These are phyloP conservation scores for Scaeva pyrastri DNA, from an alignment of 2,888 invertebrate species.

Conservation along the genomic window DNA sequence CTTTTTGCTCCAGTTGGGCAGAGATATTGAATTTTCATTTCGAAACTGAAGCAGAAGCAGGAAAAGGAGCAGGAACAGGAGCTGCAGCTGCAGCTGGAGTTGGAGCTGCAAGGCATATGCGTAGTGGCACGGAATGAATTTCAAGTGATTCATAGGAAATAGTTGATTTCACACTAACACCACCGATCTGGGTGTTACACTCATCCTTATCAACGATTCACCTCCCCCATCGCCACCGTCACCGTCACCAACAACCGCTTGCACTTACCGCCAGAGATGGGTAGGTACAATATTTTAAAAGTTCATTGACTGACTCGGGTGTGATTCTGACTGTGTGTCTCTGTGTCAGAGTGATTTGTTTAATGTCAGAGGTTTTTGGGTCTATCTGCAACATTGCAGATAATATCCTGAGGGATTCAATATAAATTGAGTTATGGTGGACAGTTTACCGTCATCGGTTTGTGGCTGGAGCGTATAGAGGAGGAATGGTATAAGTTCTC, in stretches of 20 bases:
- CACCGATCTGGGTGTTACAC: neutral
- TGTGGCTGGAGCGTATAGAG: slow-evolving; percentile 5
- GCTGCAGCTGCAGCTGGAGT: slow-evolving; percentile 27
- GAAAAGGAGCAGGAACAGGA: neutral
- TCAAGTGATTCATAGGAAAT: slow-evolving; percentile 71
- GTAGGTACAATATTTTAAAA: slow-evolving; percentile 13
- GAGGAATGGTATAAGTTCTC: neutral
- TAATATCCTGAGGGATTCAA: slow-evolving; percentile 47
- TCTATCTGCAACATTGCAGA: slow-evolving; percentile 51
- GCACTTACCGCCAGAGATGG: too few relatives aligned
- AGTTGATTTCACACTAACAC: slow-evolving; percentile 53
- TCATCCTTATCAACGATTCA: slow-evolving; percentile 30
- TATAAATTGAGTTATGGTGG: slow-evolving; percentile 49
- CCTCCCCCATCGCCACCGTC: slow-evolving; percentile 3
- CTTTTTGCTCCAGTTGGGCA: slow-evolving; percentile 15
- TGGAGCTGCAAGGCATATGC: slow-evolving; percentile 20
- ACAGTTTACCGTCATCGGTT: slow-evolving; percentile 47
- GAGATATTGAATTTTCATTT: slow-evolving; percentile 67
- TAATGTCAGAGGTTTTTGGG: slow-evolving; percentile 52
- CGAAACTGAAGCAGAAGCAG: slow-evolving; percentile 19
- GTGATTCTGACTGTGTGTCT: slow-evolving; percentile 11
- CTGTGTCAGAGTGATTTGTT: slow-evolving; percentile 58
- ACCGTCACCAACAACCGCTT: neutral
- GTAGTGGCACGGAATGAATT: slow-evolving; percentile 67
- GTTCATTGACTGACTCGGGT: slow-evolving; percentile 63